phyloP scores from a whole-genome alignment of 2,113 vertebrate species.

The Pterophyllum scalare region DNA sequence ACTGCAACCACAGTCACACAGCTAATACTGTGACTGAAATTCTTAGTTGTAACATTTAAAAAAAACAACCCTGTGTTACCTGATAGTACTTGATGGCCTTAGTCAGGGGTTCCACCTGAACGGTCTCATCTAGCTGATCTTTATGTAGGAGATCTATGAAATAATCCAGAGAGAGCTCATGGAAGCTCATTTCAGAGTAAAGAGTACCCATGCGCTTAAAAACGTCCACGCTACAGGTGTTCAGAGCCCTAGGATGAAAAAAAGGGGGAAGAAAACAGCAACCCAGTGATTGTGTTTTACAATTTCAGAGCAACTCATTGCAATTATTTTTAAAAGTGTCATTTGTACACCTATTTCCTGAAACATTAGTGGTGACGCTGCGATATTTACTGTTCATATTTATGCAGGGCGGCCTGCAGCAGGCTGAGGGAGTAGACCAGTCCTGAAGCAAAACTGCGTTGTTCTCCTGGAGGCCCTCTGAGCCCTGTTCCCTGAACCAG shows the following conservation, averaged over 20 bases:
- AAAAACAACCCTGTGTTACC: conserved; percentile 73
- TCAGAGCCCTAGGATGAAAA: conserved; percentile 84
- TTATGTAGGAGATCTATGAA: conserved; percentile 96
- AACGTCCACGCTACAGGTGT: conserved; percentile 89
- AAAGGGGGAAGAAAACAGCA: not conserved
- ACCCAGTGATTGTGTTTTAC: not conserved
- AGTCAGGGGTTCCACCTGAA: conserved; percentile 94
- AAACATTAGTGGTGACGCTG: not conserved
- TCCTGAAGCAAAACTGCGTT: conserved; percentile 94
- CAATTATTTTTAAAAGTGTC: not conserved
- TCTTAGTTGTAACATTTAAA: not conserved
- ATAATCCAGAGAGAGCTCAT: conserved; percentile 93
- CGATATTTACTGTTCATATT: conserved; percentile 86
- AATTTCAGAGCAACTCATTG: not conserved
- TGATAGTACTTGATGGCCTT: conserved; percentile 99
- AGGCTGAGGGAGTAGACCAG: conserved; percentile 93
- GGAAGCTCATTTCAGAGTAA: conserved; percentile 95
- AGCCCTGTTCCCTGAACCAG: conserved; percentile 79
- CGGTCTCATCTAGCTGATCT: conserved; percentile 96
- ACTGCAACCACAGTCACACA: not conserved
- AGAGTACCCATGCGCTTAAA: conserved; percentile 95
- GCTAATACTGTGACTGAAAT: not conserved
- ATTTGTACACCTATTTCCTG: not conserved
- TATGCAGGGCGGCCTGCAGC: conserved; percentile 93
- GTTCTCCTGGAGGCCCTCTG: conserved; percentile 88